Conservation (phyloP, 2,797 vertebrate genomes). For the Gobionotothen gibberifrons region DNA sequence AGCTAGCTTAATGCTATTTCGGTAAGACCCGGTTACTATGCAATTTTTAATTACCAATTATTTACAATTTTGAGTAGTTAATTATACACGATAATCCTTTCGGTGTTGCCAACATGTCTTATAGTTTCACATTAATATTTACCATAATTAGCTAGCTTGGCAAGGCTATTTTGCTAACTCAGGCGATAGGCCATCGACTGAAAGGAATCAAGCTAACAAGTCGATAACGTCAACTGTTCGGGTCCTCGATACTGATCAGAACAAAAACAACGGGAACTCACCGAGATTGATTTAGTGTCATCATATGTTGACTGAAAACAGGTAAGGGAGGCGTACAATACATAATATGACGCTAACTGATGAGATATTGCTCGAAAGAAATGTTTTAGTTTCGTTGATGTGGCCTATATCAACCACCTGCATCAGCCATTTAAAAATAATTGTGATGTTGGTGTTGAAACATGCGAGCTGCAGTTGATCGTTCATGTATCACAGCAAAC, state of each 20-base stretch:
- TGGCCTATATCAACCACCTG: slow-evolving; percentile 5
- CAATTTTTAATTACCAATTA: background rate
- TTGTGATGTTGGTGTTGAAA: background rate
- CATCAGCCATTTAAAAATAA: slow-evolving; percentile 11
- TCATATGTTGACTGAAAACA: slow-evolving; percentile 85
- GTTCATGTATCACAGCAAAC: background rate
- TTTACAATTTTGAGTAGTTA: background rate
- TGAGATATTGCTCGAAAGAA: background rate
- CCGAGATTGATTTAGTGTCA: slow-evolving; percentile 42
- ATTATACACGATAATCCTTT: background rate
- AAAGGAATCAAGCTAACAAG: slow-evolving; percentile 32
- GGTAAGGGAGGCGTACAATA: slow-evolving; percentile 59
- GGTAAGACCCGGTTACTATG: slow-evolving; percentile 8
- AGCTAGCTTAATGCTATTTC: slow-evolving; percentile 19
- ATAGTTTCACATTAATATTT: background rate
- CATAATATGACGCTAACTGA: background rate
- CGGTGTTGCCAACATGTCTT: slow-evolving; percentile 28
- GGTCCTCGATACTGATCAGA: slow-evolving; percentile 11
- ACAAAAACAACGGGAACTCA: slow-evolving; percentile 26
- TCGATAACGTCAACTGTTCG: slow-evolving; percentile 23
- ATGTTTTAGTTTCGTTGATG: background rate
- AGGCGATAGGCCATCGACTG: slow-evolving; percentile 48
- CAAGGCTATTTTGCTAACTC: slow-evolving; percentile 39
- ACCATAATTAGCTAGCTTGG: slow-evolving; percentile 31
- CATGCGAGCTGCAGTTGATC: background rate